phyloP scores from a whole-genome alignment of 2,888 invertebrate genomes.

The Volucella zonaria region DNA sequence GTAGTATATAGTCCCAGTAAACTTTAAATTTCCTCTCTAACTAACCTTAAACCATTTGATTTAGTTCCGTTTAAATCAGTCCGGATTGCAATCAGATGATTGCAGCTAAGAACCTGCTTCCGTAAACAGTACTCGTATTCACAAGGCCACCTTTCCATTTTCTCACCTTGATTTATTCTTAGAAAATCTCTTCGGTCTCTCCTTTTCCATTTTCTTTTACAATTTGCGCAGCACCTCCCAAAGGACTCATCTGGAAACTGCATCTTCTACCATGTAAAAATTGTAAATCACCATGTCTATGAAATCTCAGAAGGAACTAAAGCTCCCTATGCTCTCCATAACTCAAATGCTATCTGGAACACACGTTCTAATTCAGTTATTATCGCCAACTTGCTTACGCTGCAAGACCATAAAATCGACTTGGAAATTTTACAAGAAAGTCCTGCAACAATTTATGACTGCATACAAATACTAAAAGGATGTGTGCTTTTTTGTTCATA shows the following conservation, averaged over 20 bases:
- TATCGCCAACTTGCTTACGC: conserved; percentile 73
- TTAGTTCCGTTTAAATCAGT: no score
- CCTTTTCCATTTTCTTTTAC: no score
- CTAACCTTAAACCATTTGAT: no score
- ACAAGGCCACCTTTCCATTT: no score
- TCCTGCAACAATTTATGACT: conserved; percentile 56
- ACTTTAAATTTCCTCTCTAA: no score
- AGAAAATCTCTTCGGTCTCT: no score
- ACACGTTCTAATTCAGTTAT: conserved; percentile 74
- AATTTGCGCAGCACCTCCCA: background rate
- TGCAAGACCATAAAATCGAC: conserved; percentile 72
- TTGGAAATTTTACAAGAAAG: conserved; percentile 66
- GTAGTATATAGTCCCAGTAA: no score
- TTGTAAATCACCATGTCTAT: conserved; percentile 54
- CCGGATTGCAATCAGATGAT: no score
- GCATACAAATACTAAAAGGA: conserved; percentile 31
- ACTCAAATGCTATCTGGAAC: conserved; percentile 68
- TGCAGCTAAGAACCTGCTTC: no score
- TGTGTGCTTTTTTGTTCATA: conserved; percentile 25
- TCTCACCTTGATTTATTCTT: no score
- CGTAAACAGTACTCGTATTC: no score
- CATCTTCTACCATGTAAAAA: conserved; percentile 62
- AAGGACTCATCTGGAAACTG: conserved; percentile 51
- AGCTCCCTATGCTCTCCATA: conserved; percentile 39
- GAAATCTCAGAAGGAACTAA: conserved; percentile 44